These are phyloP conservation scores for Upupa epops DNA, from an alignment of 2,113 vertebrate genomes.

Conservation along the genomic window DNA sequence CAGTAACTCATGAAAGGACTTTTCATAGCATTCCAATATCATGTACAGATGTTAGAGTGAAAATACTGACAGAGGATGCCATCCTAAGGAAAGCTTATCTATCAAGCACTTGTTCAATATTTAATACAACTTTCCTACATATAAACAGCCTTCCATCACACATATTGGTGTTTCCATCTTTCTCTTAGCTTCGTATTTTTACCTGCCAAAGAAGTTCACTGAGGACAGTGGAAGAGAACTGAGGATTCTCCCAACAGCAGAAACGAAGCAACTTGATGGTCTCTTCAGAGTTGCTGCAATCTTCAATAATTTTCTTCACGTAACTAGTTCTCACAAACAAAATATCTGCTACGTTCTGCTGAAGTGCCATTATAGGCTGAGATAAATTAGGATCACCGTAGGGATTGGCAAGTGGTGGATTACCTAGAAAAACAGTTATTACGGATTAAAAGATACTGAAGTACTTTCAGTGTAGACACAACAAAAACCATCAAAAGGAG, in stretches of 20 bases:
- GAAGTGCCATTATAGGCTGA: conserved; percentile 95
- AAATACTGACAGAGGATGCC: neutral
- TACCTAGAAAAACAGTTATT: conserved; percentile 82
- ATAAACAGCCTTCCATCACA: neutral
- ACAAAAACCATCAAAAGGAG: neutral
- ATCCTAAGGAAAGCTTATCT: neutral
- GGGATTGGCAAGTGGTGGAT: conserved; percentile 94
- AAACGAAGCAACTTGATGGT: conserved; percentile 97
- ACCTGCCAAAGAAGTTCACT: conserved; percentile 99
- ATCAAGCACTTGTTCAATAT: neutral
- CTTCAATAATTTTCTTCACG: conserved; percentile 99
- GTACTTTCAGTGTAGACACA: neutral
- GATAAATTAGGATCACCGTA: conserved; percentile 96
- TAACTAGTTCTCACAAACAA: conserved; percentile 98
- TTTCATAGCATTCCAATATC: neutral
- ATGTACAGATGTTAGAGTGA: neutral
- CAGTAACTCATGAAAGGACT: neutral
- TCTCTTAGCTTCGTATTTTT: conserved; percentile 37
- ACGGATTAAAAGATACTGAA: conserved; percentile 38
- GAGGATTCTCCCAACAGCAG: conserved; percentile 99
- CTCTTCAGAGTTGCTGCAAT: conserved; percentile 99
- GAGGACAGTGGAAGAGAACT: conserved; percentile 98
- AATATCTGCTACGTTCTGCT: conserved; percentile 96
- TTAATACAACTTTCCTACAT: neutral
- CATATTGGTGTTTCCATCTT: neutral